phyloP scores from a whole-genome alignment of 2,797 vertebrate species.

The Caiman crocodilus region DNA sequence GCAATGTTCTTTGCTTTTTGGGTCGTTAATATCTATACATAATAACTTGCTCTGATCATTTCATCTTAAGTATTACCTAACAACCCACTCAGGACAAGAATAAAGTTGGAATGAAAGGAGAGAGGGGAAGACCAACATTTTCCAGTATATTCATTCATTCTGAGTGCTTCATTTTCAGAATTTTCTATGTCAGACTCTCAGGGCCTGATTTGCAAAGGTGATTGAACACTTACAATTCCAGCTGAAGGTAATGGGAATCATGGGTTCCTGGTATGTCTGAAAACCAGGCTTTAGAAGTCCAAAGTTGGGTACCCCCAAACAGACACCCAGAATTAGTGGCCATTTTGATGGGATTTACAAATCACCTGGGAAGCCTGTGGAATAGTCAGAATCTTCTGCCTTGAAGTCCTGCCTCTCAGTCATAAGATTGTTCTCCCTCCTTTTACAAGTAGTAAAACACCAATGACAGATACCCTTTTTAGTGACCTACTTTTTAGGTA shows the following conservation, averaged over 20 bases:
- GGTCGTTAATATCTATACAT: background rate
- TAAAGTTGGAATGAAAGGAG: background rate
- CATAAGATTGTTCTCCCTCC: background rate
- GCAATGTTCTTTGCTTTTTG: background rate
- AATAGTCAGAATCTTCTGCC: background rate
- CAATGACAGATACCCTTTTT: background rate
- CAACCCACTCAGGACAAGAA: no score
- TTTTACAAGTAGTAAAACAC: background rate
- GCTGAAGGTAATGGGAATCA: background rate
- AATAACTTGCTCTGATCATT: background rate
- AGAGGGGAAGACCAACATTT: background rate
- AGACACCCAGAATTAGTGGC: background rate
- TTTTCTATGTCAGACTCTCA: background rate
- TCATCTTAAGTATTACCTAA: background rate
- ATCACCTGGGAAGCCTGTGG: background rate
- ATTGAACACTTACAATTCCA: background rate
- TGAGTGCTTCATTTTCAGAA: background rate
- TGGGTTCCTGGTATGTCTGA: background rate
- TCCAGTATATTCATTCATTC: background rate
- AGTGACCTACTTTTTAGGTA: background rate
- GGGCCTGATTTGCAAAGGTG: background rate
- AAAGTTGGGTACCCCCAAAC: background rate
- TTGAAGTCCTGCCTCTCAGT: background rate
- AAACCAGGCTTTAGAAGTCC: background rate
- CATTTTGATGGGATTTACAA: background rate